phyloP scores from a whole-genome alignment of 2,113 vertebrate genomes.

The Perognathus longimembris region DNA sequence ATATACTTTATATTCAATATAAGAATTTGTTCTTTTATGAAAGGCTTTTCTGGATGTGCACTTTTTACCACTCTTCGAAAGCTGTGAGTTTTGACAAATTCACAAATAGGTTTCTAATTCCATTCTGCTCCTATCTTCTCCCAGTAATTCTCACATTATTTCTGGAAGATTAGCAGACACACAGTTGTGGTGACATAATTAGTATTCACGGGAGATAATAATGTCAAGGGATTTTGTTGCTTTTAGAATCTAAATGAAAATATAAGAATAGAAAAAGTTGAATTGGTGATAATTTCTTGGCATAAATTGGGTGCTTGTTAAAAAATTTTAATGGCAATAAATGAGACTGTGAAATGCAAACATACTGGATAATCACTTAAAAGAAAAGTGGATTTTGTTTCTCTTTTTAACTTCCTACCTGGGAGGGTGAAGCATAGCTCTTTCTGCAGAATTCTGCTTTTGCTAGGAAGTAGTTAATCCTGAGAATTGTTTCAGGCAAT shows the following conservation, averaged over 20 bases:
- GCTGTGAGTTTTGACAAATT: slow-evolving; percentile 73
- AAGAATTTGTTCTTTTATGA: slow-evolving; percentile 57
- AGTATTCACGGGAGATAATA: slow-evolving; percentile 86
- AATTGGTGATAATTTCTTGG: slow-evolving; percentile 77
- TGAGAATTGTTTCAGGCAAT: slow-evolving; percentile 75
- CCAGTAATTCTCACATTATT: slow-evolving; percentile 78
- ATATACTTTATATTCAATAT: slow-evolving; percentile 53
- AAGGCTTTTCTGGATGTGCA: slow-evolving; percentile 53
- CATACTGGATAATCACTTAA: slow-evolving; percentile 27
- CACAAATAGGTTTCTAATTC: slow-evolving; percentile 78
- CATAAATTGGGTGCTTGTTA: slow-evolving; percentile 53
- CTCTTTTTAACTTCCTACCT: slow-evolving; percentile 32
- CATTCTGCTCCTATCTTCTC: slow-evolving; percentile 51
- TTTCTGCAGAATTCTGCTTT: slow-evolving; percentile 43
- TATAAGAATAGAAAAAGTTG: slow-evolving; percentile 78
- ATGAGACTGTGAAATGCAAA: slow-evolving; percentile 55
- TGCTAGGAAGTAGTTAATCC: slow-evolving; percentile 80
- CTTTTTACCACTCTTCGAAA: slow-evolving; percentile 63
- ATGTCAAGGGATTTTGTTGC: slow-evolving; percentile 83
- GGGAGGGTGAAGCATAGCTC: slow-evolving; percentile 51
- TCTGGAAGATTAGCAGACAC: slow-evolving; percentile 81
- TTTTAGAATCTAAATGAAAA: slow-evolving; percentile 83
- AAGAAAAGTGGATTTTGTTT: slow-evolving; percentile 36
- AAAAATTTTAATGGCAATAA: slow-evolving; percentile 43
- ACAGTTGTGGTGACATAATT: slow-evolving; percentile 82